Evolutionary conservation across 2,888 invertebrate genomes (phyloP).

Genomic region (Rotaria sp.): DNA sequence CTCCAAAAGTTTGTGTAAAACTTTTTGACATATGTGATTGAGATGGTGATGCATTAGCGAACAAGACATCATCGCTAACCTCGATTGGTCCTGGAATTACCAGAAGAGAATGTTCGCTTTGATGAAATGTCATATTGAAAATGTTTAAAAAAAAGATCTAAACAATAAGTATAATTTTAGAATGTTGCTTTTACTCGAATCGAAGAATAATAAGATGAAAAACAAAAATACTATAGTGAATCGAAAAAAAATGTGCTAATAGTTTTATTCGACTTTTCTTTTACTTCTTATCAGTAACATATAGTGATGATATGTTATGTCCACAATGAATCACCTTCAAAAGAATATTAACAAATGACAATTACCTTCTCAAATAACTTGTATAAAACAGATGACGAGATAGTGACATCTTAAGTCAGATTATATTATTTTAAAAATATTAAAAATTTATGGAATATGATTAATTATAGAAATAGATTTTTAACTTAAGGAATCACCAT

Average conservation of each 20-base stretch:
- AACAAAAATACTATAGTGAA: too few species aligned
- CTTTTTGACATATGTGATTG: background rate
- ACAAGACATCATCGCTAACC: background rate
- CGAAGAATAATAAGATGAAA: background rate
- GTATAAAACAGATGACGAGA: background rate
- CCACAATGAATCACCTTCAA: background rate
- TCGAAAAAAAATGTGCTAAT: background rate
- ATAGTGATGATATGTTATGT: background rate
- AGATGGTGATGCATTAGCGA: background rate
- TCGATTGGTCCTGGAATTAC: background rate
- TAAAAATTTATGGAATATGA: too few species aligned
- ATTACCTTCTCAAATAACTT: background rate
- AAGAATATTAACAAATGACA: background rate
- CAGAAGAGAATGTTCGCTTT: background rate
- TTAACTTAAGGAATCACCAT: too few species aligned
- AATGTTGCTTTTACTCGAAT: background rate
- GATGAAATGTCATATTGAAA: background rate
- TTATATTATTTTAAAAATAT: too few species aligned
- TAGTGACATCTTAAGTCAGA: background rate
- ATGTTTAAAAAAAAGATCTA: background rate
- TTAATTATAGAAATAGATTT: too few species aligned
- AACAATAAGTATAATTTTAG: background rate
- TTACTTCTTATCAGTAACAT: background rate
- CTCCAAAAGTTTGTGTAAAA: background rate
- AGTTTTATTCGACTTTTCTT: background rate